Base-by-base conservation (phyloP, 92 coral and sea anemone species). In the Palythoa heliodiscus region DNA sequence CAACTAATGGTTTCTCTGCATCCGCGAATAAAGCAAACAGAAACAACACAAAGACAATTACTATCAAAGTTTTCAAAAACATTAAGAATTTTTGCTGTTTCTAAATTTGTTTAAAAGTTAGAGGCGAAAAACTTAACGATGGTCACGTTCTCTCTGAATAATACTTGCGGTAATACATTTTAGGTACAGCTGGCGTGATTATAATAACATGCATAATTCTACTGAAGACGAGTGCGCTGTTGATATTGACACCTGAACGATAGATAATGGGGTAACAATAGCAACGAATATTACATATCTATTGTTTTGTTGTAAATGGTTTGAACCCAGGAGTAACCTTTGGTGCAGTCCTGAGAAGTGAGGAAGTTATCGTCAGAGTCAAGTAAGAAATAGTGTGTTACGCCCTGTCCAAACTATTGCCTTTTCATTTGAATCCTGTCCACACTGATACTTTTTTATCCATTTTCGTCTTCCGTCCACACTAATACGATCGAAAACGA, bases 1-100 rank as follows among this genome's bases (percentile, higher is more conserved):
- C 19, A 66, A 64, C 20, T n/a, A 22, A 15, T 22, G 84, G 74
- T 23, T 80, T 37, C 17, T 52, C 75, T 80, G 84, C 38, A 67
- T 52, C 47, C 71, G n/a, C 37, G 60, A 67, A 43, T 23, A 61
- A 24, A 23, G 60, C 74, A 80, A 67, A 68, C 63, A 64, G 55
- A n/a, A 78, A 66, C 19, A 7, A 38, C 14, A 22, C 35, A 58
- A 19, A 11, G n/a, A 50, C 5, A 15, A 40, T 48, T 43, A 47
- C 61, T 58, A 66, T 16, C 9, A 64, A 25, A 70, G 16, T 47
- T 39, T 11, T 14, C 43, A 66, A 66, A 16, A 53, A 37, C 84
- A 80, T 80, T 2, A 20, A 79, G 84, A 63, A 40, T 29, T 15
- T 43, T 16, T 5, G 50, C 14, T 43, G 17, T 13, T 67, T 12